Evolutionary conservation across 2,888 invertebrate genomes (phyloP).

Genomic region (Chamaedrilus cognettii): DNA sequence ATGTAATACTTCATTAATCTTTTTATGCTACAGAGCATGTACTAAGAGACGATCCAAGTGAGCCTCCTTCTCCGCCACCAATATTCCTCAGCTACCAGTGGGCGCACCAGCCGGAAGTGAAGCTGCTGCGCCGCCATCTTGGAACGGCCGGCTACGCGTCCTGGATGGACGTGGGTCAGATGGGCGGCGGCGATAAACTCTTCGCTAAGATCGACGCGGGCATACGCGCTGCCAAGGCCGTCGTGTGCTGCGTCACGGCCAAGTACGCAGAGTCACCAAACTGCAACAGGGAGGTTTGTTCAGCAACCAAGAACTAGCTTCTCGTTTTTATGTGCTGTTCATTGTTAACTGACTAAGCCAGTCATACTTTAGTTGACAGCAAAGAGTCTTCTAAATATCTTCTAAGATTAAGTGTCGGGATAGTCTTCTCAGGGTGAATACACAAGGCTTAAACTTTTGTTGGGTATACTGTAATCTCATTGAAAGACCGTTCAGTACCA

Average conservation of each 20-base stretch:
- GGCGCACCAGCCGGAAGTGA: conserved; percentile 54
- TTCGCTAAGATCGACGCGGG: conserved; percentile 56
- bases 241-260: conserved; percentile 49
- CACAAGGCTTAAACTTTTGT: too few relatives aligned
- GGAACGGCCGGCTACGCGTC: conserved; percentile 52
- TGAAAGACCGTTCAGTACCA: too few relatives aligned
- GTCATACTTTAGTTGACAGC: too few relatives aligned
- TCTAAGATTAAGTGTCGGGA: too few relatives aligned
- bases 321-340: too few relatives aligned
- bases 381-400: too few relatives aligned
- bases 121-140: conserved; percentile 49
- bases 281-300: conserved; percentile 53
- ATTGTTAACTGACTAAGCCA: too few relatives aligned
- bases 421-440: too few relatives aligned
- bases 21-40: conserved; percentile 37
- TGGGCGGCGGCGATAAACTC: conserved; percentile 57
- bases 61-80: conserved; percentile 36
- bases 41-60: conserved; percentile 41
- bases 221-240: conserved; percentile 49
- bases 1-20: too few relatives aligned
- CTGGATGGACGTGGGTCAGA: conserved; percentile 58
- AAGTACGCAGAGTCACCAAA: conserved; percentile 56
- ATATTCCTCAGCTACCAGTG: conserved; percentile 55
- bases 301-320: too few relatives aligned
- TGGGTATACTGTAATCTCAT: too few relatives aligned